Base-by-base conservation (phyloP, 2,797 vertebrate species). In the Trematomus bernacchii region DNA sequence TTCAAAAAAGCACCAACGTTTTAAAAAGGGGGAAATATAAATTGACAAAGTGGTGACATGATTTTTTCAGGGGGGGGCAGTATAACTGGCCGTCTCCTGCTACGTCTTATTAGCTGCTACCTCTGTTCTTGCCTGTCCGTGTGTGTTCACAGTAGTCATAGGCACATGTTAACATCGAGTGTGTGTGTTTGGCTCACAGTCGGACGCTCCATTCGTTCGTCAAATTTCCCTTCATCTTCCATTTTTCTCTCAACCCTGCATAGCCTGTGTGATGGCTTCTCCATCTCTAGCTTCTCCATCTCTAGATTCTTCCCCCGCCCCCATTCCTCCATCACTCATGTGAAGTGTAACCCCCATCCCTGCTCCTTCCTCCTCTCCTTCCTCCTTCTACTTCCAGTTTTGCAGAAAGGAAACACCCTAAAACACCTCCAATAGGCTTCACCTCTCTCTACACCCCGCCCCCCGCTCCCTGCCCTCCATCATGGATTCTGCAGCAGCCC, bases 401-500 rank as follows among this genome's bases (percentile, higher is more conserved):
- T 58, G 21, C 53, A n/a, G n/a, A 2, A 52, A 30, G n/a, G 44
- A 46, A 37, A 15, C 21, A 6, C 30, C 47, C 15, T 64, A 6
- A 59, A 52, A 71, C 47, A 15, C 12, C 46, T 3, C 57, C 6
- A 1, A 46, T 42, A 52, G 37, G 48, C 40, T 76, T 33, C 63
- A 74, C 66, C 53, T 70, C 72, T 64, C 16, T 53, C 10, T 6
- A 16, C 57, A 47, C 23, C 10, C 23, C 27, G 15, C 33, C 6
- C 54, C 6, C 10, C 3, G 1, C 43, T 10, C 27, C 4, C 54
- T 4, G 12, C 19, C 12, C 18, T 18, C 10, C 57, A 42, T 93
- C 89, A 94, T 16, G 89, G 89, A 18, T 91, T 79, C 85, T 96
- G 94, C 50, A 99, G 95, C 67, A 99, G 95, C 70, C 98, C 97